Conservation (phyloP, 1,140 invertebrate genomes). For the Nautilus pompilius region DNA sequence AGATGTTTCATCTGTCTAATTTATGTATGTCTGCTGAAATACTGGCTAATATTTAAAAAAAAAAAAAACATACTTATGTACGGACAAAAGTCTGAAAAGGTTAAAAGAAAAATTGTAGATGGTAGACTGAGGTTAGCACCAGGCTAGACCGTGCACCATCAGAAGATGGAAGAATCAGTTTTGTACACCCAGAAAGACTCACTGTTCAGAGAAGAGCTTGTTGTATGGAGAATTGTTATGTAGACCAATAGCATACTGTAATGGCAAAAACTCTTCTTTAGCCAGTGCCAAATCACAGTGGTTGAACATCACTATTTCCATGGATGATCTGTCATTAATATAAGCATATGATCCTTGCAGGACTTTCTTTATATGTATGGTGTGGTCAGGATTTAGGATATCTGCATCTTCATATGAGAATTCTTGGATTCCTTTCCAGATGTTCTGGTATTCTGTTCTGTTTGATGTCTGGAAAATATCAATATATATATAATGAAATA, state of each 20-base stretch:
- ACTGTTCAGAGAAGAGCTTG: constrained; percentile 28
- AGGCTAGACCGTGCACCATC: no score
- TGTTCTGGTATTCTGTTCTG: not conserved
- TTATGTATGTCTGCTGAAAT: no score
- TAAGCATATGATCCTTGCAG: constrained; percentile 25
- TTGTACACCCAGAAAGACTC: no score
- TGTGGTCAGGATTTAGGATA: constrained; percentile 12
- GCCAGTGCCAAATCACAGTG: constrained; percentile 25
- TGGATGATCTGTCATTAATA: constrained; percentile 25
- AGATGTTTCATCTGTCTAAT: no score
- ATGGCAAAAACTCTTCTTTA: constrained; percentile 32
- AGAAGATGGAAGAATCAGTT: no score
- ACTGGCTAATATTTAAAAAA: no score
- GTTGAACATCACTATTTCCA: constrained; percentile 16
- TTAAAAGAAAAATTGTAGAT: no score
- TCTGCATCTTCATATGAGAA: constrained; percentile 18
- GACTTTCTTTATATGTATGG: constrained; percentile 21
- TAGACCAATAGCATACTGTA: constrained; percentile 29
- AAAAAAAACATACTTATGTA: no score
- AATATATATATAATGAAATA: no score
- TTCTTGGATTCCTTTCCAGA: constrained; percentile 24
- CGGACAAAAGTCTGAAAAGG: no score
- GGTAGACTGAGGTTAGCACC: no score
- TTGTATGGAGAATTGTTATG: constrained; percentile 30
- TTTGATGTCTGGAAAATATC: constrained; percentile 12